Percentiles rank a stretch among this genome's conserved stretches.
These are phyloP conservation scores for Sitobion miscanthi DNA, from an alignment of 1,140 invertebrate genomes.

Conservation along the genomic window DNA sequence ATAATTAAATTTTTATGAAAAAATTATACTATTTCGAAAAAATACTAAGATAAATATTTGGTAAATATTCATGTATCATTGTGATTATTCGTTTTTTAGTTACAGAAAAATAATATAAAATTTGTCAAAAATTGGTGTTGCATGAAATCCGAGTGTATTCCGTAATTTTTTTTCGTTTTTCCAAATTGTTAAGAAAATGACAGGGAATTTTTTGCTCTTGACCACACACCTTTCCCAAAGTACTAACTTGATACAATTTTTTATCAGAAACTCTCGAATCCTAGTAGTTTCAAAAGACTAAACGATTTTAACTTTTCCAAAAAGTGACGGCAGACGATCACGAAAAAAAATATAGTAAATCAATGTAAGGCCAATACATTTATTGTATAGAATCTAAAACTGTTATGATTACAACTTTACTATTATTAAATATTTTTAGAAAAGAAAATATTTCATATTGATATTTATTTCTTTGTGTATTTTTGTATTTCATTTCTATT, in stretches of 20 bases:
- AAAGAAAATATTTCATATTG: neutral
- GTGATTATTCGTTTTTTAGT: neutral
- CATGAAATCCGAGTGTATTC: neutral
- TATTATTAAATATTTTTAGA: neutral
- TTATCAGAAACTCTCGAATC: neutral
- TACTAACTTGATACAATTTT: neutral
- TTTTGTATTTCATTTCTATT: neutral
- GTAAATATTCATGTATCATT: neutral
- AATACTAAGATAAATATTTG: neutral
- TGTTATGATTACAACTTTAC: neutral
- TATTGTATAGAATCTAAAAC: neutral
- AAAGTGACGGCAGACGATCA: too few species aligned
- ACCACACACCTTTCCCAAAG: neutral
- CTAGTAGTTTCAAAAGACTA: neutral
- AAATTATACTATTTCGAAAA: neutral
- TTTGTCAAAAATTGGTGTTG: too few species aligned
- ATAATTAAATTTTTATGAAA: neutral
- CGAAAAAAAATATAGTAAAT: neutral
- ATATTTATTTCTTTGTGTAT: neutral
- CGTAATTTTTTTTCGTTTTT: neutral
- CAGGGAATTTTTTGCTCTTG: neutral
- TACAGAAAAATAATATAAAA: too few species aligned
- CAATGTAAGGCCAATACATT: neutral
- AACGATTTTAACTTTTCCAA: neutral
- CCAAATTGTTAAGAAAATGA: neutral